phyloP scores from a whole-genome alignment of 2,797 vertebrate species.

The Xiphorhynchus erythropygius region DNA sequence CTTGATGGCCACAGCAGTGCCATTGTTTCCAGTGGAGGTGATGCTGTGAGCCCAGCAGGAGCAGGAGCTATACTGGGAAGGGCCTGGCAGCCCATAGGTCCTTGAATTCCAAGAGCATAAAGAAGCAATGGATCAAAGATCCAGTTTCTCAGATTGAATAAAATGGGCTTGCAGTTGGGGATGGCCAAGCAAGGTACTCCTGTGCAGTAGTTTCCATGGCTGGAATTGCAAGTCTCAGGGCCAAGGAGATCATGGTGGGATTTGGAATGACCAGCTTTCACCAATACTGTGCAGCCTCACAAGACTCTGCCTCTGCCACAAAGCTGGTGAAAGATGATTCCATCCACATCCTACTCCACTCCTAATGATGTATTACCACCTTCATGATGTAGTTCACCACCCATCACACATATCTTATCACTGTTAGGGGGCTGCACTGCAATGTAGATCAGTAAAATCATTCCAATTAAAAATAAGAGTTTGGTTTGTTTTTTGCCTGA shows the following conservation, averaged over 20 bases:
- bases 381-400: background rate
- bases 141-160: background rate
- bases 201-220: background rate
- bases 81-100: background rate
- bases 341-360: background rate
- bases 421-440: background rate
- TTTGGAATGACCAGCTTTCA: background rate
- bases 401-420: background rate
- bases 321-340: background rate
- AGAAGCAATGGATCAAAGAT: background rate
- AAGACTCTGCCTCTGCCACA: fast-evolving
- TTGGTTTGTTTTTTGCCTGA: background rate
- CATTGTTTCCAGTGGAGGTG: background rate
- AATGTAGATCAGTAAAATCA: background rate
- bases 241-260: background rate
- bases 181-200: background rate
- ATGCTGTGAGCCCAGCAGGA: background rate
- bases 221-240: background rate
- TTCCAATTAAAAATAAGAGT: background rate
- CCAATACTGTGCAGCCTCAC: background rate
- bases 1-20: background rate
- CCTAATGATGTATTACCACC: background rate
- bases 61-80: background rate
- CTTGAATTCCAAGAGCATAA: background rate
- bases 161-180: background rate